These are phyloP conservation scores for Amblyteles armatorius DNA, from an alignment of 2,888 invertebrate genomes.

Conservation along the genomic window DNA sequence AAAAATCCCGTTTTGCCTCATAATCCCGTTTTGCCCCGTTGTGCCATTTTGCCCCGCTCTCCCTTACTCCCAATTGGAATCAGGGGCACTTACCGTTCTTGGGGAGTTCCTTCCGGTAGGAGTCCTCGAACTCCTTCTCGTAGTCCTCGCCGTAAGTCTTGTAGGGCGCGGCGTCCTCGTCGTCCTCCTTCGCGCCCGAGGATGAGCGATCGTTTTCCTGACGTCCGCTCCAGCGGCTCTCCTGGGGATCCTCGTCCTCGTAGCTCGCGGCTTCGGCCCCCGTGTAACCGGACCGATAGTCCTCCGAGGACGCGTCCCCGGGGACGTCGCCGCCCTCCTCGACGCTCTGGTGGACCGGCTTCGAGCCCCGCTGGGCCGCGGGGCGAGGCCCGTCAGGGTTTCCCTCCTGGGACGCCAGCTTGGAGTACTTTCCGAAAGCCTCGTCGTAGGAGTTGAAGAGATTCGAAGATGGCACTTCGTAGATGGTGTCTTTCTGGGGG, in stretches of 20 bases:
- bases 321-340: slow-evolving; percentile 69
- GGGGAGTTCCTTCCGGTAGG: slow-evolving; percentile 72
- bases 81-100: slow-evolving; percentile 71
- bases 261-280: slow-evolving; percentile 48
- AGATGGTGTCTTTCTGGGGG: slow-evolving; percentile 35
- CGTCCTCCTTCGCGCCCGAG: slow-evolving; percentile 63
- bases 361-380: background rate
- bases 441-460: slow-evolving; percentile 74
- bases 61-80: too few species aligned
- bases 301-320: slow-evolving; percentile 53
- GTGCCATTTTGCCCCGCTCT: too few species aligned
- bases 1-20: too few species aligned
- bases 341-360: slow-evolving; percentile 54
- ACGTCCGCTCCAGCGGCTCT: slow-evolving; percentile 70
- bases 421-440: slow-evolving; percentile 77
- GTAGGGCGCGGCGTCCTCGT: slow-evolving; percentile 55
- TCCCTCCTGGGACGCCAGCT: slow-evolving; percentile 49
- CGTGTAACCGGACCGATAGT: slow-evolving; percentile 48
- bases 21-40: too few species aligned
- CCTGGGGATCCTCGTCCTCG: slow-evolving; percentile 74
- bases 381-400: background rate
- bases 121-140: slow-evolving; percentile 76
- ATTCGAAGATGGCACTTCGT: slow-evolving; percentile 64
- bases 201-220: slow-evolving; percentile 62
- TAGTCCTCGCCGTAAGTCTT: slow-evolving; percentile 73